Conservation (phyloP, 1,140 invertebrate genomes). For the Drosophila cardini region DNA sequence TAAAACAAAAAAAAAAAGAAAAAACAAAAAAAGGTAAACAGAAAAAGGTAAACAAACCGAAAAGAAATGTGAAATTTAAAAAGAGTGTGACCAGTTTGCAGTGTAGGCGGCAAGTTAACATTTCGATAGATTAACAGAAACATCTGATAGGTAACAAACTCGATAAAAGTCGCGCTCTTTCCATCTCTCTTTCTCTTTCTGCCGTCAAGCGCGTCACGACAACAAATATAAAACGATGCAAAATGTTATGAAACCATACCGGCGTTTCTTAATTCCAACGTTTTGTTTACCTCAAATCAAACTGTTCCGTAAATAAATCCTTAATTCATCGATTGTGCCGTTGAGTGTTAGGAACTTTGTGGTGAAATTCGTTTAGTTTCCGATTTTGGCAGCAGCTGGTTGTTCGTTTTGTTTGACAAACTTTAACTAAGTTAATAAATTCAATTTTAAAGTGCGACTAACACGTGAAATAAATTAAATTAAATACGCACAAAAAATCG, state of each 20-base stretch:
- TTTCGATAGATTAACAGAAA: slow-evolving; percentile 12
- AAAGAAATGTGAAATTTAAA: slow-evolving; percentile 6
- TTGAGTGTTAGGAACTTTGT: slow-evolving; percentile 4
- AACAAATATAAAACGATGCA: slow-evolving; percentile 8
- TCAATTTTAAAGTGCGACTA: not conserved
- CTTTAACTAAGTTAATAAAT: slow-evolving; percentile 1
- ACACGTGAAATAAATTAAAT: not conserved
- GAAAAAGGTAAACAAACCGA: slow-evolving; percentile 51
- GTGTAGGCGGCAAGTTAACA: slow-evolving; percentile 7
- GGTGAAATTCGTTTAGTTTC: slow-evolving; percentile 20
- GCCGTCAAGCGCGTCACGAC: not conserved
- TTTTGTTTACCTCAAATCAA: slow-evolving; percentile 23
- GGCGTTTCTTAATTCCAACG: slow-evolving; percentile 13
- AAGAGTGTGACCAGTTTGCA: slow-evolving; percentile 31
- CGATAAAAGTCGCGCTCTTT: slow-evolving; percentile 4
- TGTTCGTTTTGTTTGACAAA: not conserved
- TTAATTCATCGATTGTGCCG: slow-evolving; percentile 8
- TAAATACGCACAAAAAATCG: slow-evolving; percentile 1
- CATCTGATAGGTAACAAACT: slow-evolving; percentile 25
- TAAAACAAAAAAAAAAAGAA: not conserved
- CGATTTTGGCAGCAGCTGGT: not conserved
- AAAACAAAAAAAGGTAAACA: slow-evolving; percentile 39
- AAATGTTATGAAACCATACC: slow-evolving; percentile 47
- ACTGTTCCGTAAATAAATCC: slow-evolving; percentile 3
- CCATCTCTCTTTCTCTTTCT: not conserved